Percentiles rank a stretch among this genome's conserved stretches.
phyloP scores from a whole-genome alignment of 1,140 invertebrate species.

The Drosophila watanabei region DNA sequence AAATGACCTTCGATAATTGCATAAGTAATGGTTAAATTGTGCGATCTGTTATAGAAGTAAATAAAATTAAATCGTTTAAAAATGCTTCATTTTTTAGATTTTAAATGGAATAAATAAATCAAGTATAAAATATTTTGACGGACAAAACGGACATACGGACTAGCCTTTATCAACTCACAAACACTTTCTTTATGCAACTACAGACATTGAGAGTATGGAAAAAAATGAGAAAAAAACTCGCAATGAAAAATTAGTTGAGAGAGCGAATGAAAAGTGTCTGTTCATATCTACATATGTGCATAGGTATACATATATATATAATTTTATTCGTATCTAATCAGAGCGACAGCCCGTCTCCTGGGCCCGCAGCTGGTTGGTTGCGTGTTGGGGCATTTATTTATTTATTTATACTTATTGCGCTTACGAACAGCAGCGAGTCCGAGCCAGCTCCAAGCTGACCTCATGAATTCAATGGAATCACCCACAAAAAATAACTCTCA shows the following conservation, averaged over 20 bases:
- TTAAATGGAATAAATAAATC: no score
- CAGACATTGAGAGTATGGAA: conserved; percentile 3
- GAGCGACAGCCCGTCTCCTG: conserved; percentile 71
- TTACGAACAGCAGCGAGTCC: conserved; percentile 30
- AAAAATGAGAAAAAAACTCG: conserved; percentile 16
- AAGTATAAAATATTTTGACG: not conserved
- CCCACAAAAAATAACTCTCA: conserved; percentile 39
- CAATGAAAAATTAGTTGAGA: conserved; percentile 49
- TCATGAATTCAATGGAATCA: conserved; percentile 61
- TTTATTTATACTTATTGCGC: conserved; percentile 65
- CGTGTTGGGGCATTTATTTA: conserved; percentile 60
- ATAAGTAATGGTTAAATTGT: not conserved
- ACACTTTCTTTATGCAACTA: conserved; percentile 1
- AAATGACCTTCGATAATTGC: not conserved
- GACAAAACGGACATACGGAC: not conserved
- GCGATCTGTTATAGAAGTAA: not conserved
- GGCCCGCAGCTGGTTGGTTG: conserved; percentile 67
- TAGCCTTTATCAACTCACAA: no score
- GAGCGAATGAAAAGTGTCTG: conserved; percentile 32
- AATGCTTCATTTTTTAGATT: not conserved
- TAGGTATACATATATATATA: conserved; percentile 40
- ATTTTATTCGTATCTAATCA: conserved; percentile 72
- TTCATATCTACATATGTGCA: conserved; percentile 16
- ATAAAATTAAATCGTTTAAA: not conserved
- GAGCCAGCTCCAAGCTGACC: conserved; percentile 66